Evolutionary conservation across 2,888 invertebrate genomes (phyloP).

Genomic region (Tupiocoris notatus): DNA sequence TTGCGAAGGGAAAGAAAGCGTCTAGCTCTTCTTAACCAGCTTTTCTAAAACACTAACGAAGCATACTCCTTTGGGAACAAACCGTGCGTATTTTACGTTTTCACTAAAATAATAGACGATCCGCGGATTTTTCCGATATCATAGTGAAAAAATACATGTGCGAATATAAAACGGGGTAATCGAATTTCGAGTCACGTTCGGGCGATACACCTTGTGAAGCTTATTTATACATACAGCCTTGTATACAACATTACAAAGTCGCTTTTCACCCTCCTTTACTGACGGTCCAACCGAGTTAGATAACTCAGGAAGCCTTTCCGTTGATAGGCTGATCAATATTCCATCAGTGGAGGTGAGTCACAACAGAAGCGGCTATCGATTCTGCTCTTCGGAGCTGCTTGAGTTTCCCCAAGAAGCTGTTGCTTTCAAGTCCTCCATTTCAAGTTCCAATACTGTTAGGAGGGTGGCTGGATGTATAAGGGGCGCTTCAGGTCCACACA

Average conservation of each 20-base stretch:
- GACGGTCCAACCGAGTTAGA: conserved; percentile 30
- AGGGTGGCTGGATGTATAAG: too few species aligned
- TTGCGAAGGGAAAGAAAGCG: too few species aligned
- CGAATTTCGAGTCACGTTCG: background rate
- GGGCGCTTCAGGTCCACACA: background rate
- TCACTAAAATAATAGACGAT: too few species aligned
- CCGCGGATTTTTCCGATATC: too few species aligned
- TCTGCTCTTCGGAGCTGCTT: background rate
- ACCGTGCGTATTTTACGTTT: too few species aligned
- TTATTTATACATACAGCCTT: background rate
- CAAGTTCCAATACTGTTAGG: too few species aligned
- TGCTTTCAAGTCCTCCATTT: background rate
- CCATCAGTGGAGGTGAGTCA: conserved; percentile 9
- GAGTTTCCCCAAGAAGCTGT: background rate
- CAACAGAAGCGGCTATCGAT: background rate
- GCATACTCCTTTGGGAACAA: too few species aligned
- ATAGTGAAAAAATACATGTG: too few species aligned
- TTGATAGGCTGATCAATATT: conserved; percentile 34
- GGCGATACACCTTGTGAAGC: background rate
- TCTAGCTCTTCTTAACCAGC: too few species aligned
- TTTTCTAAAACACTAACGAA: too few species aligned
- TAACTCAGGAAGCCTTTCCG: conserved; percentile 1
- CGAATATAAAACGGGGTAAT: background rate
- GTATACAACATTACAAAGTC: background rate
- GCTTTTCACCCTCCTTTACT: background rate